Evolutionary conservation across 2,888 invertebrate species (phyloP).

Genomic region (Anagyrus pseudococci): DNA sequence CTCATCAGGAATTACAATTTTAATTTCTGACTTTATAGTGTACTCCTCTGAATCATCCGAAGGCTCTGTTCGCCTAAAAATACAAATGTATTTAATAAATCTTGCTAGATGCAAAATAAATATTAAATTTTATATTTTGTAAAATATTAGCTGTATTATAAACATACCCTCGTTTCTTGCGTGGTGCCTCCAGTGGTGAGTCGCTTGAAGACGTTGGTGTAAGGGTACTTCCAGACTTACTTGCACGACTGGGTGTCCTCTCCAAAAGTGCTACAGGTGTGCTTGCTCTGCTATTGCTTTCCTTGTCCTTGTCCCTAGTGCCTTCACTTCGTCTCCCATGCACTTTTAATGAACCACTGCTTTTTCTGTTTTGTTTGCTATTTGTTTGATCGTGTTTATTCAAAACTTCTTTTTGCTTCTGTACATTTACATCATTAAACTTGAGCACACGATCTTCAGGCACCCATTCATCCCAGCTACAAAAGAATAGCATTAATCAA

Average conservation of each 20-base stretch:
- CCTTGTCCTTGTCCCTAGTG: conserved; percentile 55
- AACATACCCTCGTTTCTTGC: conserved; percentile 63
- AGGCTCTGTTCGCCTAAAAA: conserved; percentile 51
- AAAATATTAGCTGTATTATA: background rate
- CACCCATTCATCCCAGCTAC: conserved; percentile 69
- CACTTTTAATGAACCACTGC: conserved; percentile 48
- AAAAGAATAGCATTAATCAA: conserved; percentile 1
- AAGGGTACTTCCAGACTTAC: conserved; percentile 43
- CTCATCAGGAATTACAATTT: conserved; percentile 92
- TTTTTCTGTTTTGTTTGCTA: conserved; percentile 53
- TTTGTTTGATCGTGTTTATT: conserved; percentile 70
- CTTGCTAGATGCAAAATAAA: background rate
- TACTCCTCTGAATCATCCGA: conserved; percentile 54
- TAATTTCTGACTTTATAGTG: conserved; percentile 70
- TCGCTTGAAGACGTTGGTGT: conserved; percentile 51
- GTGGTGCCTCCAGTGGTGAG: conserved; percentile 48
- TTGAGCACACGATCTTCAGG: conserved; percentile 71
- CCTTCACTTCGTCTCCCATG: conserved; percentile 52
- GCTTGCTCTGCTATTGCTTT: conserved; percentile 69
- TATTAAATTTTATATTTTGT: background rate
- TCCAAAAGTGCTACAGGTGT: conserved; percentile 64
- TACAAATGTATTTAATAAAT: background rate
- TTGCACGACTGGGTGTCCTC: conserved; percentile 48
- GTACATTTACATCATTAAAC: conserved; percentile 69
- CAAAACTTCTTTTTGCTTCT: conserved; percentile 69